Percentiles rank a stretch among this genome's conserved stretches.
These are phyloP conservation scores for Brachyalestes nurse DNA, from an alignment of 2,797 vertebrate species.

Conservation along the genomic window DNA sequence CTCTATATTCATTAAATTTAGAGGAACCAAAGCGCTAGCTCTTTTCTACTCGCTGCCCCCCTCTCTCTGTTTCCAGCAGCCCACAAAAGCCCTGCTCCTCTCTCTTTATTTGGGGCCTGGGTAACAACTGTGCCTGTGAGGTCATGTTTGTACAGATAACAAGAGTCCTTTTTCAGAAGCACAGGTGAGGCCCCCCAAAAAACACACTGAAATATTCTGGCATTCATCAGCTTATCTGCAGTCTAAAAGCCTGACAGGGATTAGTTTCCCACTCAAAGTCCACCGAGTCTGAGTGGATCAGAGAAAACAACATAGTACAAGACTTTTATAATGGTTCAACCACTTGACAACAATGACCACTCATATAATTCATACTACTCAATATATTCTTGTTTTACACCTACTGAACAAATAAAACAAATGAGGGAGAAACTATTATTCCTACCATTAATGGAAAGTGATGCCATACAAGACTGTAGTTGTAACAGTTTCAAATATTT, in stretches of 20 bases:
- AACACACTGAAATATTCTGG: constrained; percentile 13
- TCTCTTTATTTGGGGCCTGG: constrained; percentile 49
- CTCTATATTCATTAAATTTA: constrained; percentile 15
- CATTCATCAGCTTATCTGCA: constrained; percentile 53
- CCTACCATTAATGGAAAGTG: too few relatives aligned
- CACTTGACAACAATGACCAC: not conserved
- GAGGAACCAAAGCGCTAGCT: not conserved
- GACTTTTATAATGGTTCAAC: not conserved
- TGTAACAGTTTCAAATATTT: too few relatives aligned
- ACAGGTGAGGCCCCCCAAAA: not conserved
- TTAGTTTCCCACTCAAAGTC: not conserved
- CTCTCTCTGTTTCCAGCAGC: constrained; percentile 30
- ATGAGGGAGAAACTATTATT: too few relatives aligned
- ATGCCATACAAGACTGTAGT: too few relatives aligned
- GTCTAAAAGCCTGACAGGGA: constrained; percentile 1
- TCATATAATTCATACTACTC: not conserved
- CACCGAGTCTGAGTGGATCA: constrained; percentile 9
- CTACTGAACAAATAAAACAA: too few relatives aligned
- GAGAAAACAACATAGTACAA: not conserved
- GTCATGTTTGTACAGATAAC: constrained; percentile 57
- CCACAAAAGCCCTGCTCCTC: constrained; percentile 34
- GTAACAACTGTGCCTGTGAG: constrained; percentile 48
- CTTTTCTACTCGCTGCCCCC: constrained; percentile 19
- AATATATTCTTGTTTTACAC: not conserved
- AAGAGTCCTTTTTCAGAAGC: constrained; percentile 56